A percentile compares a stretch with the other conserved stretches of the same genome.
These are phyloP conservation scores for Autographa pulchrina DNA, from an alignment of 2,888 invertebrate genomes.

Conservation along the genomic window DNA sequence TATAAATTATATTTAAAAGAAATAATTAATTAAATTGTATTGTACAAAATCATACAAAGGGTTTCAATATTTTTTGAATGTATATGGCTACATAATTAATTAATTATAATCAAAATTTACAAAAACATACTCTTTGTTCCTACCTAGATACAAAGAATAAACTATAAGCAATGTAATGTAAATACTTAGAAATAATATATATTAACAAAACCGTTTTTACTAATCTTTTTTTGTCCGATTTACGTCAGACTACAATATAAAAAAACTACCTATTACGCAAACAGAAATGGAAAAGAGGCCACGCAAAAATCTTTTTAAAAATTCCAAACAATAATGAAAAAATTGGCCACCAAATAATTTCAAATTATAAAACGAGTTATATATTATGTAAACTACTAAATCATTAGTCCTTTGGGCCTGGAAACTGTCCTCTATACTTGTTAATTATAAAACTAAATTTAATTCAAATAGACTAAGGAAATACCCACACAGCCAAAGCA, in stretches of 20 bases:
- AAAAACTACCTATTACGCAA: constrained; percentile 25
- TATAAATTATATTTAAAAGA: too few relatives aligned
- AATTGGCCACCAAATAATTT: constrained; percentile 27
- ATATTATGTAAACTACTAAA: too few relatives aligned
- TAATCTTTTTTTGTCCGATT: constrained; percentile 25
- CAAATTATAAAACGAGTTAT: too few relatives aligned
- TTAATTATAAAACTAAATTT: constrained; percentile 37
- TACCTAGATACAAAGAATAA: too few relatives aligned
- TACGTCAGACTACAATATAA: constrained; percentile 33
- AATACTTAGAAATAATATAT: constrained; percentile 6
- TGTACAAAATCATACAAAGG: too few relatives aligned
- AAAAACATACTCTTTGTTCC: background rate
- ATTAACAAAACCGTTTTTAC: constrained; percentile 35
- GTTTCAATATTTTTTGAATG: too few relatives aligned
- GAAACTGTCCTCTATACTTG: too few relatives aligned
- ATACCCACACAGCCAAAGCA: constrained; percentile 41
- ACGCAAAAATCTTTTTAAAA: constrained; percentile 31
- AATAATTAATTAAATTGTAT: too few relatives aligned
- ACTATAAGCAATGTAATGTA: background rate
- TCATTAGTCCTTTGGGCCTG: too few relatives aligned
- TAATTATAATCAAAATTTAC: background rate
- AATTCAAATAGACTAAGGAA: constrained; percentile 47
- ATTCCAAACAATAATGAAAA: constrained; percentile 47
- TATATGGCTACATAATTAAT: too few relatives aligned
- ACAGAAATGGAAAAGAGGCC: constrained; percentile 14